Evolutionary conservation across 2,113 vertebrate species (phyloP).

Genomic region (Sporophila hypoxantha): DNA sequence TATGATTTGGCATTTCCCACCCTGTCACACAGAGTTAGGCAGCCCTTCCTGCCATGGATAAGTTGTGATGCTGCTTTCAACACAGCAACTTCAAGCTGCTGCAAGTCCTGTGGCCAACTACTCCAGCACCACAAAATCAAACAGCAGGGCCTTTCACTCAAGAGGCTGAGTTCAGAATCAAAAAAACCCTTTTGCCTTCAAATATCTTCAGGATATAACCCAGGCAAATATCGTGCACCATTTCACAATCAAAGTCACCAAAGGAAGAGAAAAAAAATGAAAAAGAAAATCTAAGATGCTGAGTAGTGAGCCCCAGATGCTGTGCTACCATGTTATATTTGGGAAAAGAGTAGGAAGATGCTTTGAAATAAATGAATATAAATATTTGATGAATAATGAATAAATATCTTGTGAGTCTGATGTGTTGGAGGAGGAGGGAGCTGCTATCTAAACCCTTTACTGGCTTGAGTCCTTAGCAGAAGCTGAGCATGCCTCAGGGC

Average conservation of each 20-base stretch:
- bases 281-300: background rate
- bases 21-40: background rate
- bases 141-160: background rate
- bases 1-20: background rate
- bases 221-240: background rate
- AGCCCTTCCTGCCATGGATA: background rate
- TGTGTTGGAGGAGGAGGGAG: background rate
- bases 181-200: background rate
- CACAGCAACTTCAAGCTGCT: background rate
- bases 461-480: slow-evolving; percentile 18
- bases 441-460: background rate
- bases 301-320: background rate
- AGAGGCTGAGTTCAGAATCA: background rate
- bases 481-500: background rate
- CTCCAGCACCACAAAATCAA: background rate
- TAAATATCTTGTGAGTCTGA: background rate
- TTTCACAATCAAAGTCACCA: background rate
- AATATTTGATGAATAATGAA: too few species aligned
- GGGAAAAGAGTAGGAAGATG: background rate
- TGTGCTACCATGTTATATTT: background rate
- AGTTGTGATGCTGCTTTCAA: background rate
- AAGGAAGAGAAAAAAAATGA: background rate
- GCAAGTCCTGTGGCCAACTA: background rate
- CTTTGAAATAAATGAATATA: background rate
- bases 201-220: background rate